Base-by-base conservation (phyloP, 2,113 vertebrate species). In the Verasper variegatus region DNA sequence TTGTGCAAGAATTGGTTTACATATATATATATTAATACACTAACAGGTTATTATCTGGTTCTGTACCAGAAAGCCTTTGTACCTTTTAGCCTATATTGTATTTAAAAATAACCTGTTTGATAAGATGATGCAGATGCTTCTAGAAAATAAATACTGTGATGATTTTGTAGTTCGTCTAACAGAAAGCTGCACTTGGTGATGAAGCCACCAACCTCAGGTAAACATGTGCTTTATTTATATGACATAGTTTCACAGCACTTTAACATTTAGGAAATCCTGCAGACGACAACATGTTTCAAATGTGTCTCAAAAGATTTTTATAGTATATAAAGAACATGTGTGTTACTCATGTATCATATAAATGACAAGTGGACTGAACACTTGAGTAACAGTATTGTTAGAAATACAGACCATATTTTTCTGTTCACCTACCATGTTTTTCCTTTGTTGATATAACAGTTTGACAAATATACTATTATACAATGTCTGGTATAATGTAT, bases 191-290 rank as follows among this genome's bases (percentile, higher is more conserved):
- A 11, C 6, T 18, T 15, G 21, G 13, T 52, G 47, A 27, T 55
- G 13, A 20, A 26, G 23, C 24, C n/a, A 68, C 14, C 11, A 54
- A 47, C 52, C 5, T 65, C 20, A 58, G 15, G 54, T 45, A 35
- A 58, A 66, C 59, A 4, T 61, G 55, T 72, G 60, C 70, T 83
- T 83, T 74, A 76, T 87, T 83, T 21, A 51, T 57, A 58, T 78
- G 37, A 69, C 45, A 37, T 52, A 13, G 8, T 57, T 83, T 70
- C 52, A 57, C 67, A 82, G 71, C 10, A 56, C 47, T 49, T 27
- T 52, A 49, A 79, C 52, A 47, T 75, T 37, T 20, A 71, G 27
- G 40, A 79, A 55, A 54, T 64, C 15, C 20, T 20, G 52, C 37
- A 82, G 21, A 31, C 42, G 13, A 45, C 42, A 45, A 45, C 13